A percentile compares a stretch with the other conserved stretches of the same genome.
phyloP scores from a whole-genome alignment of 2,888 invertebrate genomes.

The Esperia sulphurella region DNA sequence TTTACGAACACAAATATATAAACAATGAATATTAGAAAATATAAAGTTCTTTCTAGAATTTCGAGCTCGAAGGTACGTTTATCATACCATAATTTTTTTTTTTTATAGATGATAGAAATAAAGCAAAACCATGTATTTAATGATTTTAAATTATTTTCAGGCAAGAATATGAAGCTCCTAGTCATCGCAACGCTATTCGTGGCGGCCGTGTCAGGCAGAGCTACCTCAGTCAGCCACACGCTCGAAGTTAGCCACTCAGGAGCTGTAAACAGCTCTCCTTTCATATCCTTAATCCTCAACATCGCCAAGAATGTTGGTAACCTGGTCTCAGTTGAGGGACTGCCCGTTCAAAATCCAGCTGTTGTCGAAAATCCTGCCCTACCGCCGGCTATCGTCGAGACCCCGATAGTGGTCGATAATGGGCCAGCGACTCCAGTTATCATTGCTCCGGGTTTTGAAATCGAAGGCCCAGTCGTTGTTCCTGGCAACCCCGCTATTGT shows the following conservation, averaged over 20 bases:
- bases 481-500: not conserved
- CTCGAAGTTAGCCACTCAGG: not conserved
- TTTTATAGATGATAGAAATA: not conserved
- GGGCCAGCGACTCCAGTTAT: not conserved
- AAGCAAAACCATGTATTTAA: no score
- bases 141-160: not conserved
- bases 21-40: not conserved
- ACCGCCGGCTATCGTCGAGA: not conserved
- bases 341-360: not conserved
- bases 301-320: not conserved
- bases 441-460: not conserved
- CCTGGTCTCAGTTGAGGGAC: not conserved
- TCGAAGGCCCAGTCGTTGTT: not conserved
- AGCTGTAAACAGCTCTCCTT: not conserved
- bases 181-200: not conserved
- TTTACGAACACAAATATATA: constrained; percentile 2
- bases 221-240: not conserved
- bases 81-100: not conserved
- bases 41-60: constrained; percentile 1
- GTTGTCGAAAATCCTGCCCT: not conserved
- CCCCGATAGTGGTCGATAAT: not conserved
- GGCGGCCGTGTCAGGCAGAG: not conserved
- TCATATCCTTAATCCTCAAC: not conserved
- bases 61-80: not conserved
- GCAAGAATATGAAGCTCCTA: constrained; percentile 3